phyloP scores from a whole-genome alignment of 1,140 invertebrate genomes.

The Acromyrmex heyeri region DNA sequence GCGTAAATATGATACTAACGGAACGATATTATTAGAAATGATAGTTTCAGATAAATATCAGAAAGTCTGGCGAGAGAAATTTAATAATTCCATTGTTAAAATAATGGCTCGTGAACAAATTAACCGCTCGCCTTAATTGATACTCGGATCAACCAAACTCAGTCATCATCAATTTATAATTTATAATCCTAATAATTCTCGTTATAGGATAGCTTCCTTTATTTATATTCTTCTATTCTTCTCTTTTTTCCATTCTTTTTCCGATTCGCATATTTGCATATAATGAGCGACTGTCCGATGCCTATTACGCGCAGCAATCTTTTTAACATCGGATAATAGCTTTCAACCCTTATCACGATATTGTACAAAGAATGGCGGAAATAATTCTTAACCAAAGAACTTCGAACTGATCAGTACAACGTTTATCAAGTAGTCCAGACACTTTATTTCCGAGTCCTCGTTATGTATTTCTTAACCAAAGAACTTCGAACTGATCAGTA shows the following conservation, averaged over 20 bases:
- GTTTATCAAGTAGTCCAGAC: constrained; percentile 50
- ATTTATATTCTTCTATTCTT: not conserved
- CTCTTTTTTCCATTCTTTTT: not conserved
- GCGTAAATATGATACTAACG: not conserved
- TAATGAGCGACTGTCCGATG: constrained; percentile 54
- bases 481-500: constrained; percentile 10
- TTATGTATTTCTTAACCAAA: constrained; percentile 24
- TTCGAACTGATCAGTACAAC: constrained; percentile 19
- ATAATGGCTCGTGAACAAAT: constrained; percentile 10
- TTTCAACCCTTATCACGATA: constrained; percentile 39
- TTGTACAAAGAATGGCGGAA: constrained; percentile 56
- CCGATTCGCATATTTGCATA: constrained; percentile 52
- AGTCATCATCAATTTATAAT: constrained; percentile 38
- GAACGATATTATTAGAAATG: not conserved
- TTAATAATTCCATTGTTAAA: constrained; percentile 51
- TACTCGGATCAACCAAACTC: constrained; percentile 24
- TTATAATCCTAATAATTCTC: constrained; percentile 35
- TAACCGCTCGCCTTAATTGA: constrained; percentile 10
- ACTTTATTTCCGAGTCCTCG: not conserved
- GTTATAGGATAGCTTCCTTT: not conserved
- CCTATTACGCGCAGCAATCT: constrained; percentile 45
- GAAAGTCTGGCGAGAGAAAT: not conserved
- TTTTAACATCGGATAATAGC: constrained; percentile 64
- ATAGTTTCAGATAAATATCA: constrained; percentile 4
- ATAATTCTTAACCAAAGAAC: constrained; percentile 35